These are phyloP conservation scores for Hydrozoanthus gracilis DNA, from an alignment of 92 coral and sea anemone genomes.

Conservation along the genomic window DNA sequence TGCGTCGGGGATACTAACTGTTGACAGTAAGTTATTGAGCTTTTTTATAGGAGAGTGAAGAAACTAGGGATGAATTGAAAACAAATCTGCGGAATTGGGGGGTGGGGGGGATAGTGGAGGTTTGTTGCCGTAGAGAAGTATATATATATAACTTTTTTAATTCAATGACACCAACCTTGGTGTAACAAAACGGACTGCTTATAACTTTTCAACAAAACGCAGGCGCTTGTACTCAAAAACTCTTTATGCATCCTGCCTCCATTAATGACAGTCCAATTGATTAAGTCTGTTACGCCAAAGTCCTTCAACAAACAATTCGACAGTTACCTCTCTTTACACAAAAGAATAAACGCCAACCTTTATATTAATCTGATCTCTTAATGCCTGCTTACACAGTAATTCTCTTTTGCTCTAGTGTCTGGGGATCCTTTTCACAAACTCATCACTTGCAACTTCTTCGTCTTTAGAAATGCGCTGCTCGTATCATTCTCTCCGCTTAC, in stretches of 20 bases:
- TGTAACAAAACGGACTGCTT: too few relatives aligned
- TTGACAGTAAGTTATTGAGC: too few relatives aligned
- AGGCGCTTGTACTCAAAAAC: neutral
- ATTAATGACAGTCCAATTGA: neutral
- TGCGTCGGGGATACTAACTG: too few relatives aligned
- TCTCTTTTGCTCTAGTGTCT: neutral
- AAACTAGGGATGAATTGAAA: too few relatives aligned
- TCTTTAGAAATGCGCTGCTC: neutral
- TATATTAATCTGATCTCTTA: neutral
- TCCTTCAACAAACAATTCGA: neutral
- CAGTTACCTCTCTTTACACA: neutral
- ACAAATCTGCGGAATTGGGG: too few relatives aligned
- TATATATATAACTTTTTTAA: too few relatives aligned
- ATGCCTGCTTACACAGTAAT: neutral
- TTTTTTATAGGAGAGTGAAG: too few relatives aligned
- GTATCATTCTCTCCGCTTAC: neutral
- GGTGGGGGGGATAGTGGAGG: too few relatives aligned
- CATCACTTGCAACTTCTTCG: neutral
- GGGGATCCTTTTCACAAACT: constrained; percentile 2
- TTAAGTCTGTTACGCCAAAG: too few relatives aligned
- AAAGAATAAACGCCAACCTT: constrained; percentile 1
- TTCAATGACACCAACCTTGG: too few relatives aligned
- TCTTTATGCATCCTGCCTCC: neutral
- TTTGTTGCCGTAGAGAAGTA: too few relatives aligned
- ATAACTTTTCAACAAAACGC: neutral